Base-by-base conservation (phyloP, 2,797 vertebrate species). In the Momotus momota region DNA sequence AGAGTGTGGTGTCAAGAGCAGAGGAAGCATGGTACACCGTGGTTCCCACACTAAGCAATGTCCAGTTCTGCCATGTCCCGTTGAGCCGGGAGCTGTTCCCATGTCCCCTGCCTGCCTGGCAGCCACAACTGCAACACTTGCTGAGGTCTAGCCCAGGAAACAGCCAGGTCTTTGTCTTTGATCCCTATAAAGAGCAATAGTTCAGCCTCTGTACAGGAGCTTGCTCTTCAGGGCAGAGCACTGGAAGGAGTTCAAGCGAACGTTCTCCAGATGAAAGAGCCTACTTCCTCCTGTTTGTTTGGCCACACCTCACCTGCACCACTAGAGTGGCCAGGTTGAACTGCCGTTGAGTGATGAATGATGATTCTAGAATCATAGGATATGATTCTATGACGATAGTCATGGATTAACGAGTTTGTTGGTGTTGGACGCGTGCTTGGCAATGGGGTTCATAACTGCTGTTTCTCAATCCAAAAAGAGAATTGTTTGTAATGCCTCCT, bases 121-220 rank as follows among this genome's bases (percentile, higher is more conserved):
- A 66, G 51, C 52, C 20, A 18, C n/a, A 43, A 20, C 46, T 40
- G 29, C 41, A 55, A 9, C 60, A 9, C 13, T 27, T 10, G 1
- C 43, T 57, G 71, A 35, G 5, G 0, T n/a, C 57, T 7, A 3
- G 45, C 58, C 25, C 0, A 0, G 43, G 7, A 19, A 52, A 60
- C 48, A 38, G 64, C 41, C 10, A 0, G 7, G 3, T 8, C 51
- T n/a, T 62, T 45, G 33, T 26, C 71, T 77, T 67, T 72, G 55
- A 18, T 71, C 29, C 1, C 54, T 13, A 7, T 3, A 33, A 51
- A 67, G 62, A 65, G n/a, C 27, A 19, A 5, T 40, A 33, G 67
- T 40, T 88, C 65, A 72, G 15, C 46, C 29, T 35, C 25, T 23
- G 46, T 6, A 31, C 38, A 43, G 78, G 31, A 83, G 27, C 31